These are phyloP conservation scores for Lerista edwardsae DNA, from an alignment of 2,797 vertebrate genomes.

Conservation along the genomic window DNA sequence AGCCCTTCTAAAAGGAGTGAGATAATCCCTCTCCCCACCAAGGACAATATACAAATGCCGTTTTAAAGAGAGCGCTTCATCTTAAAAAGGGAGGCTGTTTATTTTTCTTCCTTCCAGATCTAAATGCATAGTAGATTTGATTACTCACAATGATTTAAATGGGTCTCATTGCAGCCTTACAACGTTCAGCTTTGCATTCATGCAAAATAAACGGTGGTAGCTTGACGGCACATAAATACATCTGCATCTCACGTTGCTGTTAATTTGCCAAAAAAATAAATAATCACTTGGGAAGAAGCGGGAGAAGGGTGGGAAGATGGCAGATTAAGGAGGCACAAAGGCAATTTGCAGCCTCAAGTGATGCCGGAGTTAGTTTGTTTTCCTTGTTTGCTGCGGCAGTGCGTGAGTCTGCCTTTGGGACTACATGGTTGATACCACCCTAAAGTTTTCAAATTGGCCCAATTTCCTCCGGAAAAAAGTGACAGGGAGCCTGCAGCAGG, in stretches of 20 bases:
- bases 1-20: constrained; percentile 68
- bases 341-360: constrained; percentile 68
- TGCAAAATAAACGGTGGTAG: constrained; percentile 39
- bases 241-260: constrained; percentile 1
- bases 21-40: constrained; percentile 68
- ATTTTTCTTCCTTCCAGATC: constrained; percentile 75
- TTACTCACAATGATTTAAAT: constrained; percentile 69
- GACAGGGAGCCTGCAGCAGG: constrained; percentile 67
- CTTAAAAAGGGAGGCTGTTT: constrained; percentile 69
- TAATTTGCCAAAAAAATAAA: constrained; percentile 58
- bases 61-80: constrained; percentile 72
- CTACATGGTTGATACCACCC: constrained; percentile 69
- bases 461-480: constrained; percentile 51
- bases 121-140: constrained; percentile 70
- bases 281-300: constrained; percentile 64
- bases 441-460: constrained; percentile 72
- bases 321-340: constrained; percentile 55
- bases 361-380: constrained; percentile 76
- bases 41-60: constrained; percentile 74
- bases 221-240: constrained; percentile 20
- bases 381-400: constrained; percentile 59
- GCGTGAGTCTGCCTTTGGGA: constrained; percentile 67
- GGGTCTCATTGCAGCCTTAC: constrained; percentile 48
- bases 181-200: constrained; percentile 58
- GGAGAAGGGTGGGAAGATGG: constrained; percentile 67